These are phyloP conservation scores for Athalia circularis DNA, from an alignment of 2,888 invertebrate species.

Conservation along the genomic window DNA sequence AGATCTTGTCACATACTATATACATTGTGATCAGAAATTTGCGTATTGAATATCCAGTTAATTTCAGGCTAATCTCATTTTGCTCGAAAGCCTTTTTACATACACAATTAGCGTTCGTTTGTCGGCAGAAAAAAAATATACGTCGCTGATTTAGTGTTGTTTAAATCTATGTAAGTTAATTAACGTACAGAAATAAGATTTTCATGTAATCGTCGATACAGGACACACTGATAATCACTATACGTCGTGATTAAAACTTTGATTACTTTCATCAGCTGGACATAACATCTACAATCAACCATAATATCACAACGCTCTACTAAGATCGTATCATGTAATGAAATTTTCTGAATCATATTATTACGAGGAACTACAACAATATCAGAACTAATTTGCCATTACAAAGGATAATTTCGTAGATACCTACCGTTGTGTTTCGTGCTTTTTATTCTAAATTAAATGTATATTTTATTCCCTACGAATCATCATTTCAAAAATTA, in stretches of 20 bases:
- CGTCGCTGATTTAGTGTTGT: too few relatives aligned
- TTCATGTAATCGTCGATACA: too few relatives aligned
- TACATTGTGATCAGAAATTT: background rate
- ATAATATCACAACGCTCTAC: too few relatives aligned
- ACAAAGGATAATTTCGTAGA: background rate
- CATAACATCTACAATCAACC: too few relatives aligned
- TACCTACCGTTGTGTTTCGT: background rate
- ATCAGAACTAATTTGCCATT: background rate
- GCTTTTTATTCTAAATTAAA: background rate
- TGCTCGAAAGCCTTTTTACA: background rate
- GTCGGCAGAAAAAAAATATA: background rate
- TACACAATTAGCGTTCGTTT: background rate
- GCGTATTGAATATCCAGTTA: background rate
- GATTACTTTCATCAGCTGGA: too few relatives aligned
- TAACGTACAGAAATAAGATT: too few relatives aligned
- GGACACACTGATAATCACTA: too few relatives aligned
- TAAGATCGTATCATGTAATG: too few relatives aligned
- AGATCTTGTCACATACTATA: background rate
- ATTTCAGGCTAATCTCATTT: conserved; percentile 13
- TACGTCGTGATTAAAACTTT: too few relatives aligned
- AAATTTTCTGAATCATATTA: background rate
- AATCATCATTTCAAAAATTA: background rate
- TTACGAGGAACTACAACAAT: background rate
- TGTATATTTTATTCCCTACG: conserved; percentile 4
- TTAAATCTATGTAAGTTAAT: too few relatives aligned